Evolutionary conservation across 2,113 vertebrate genomes (phyloP).

Genomic region (Excalfactoria chinensis): DNA sequence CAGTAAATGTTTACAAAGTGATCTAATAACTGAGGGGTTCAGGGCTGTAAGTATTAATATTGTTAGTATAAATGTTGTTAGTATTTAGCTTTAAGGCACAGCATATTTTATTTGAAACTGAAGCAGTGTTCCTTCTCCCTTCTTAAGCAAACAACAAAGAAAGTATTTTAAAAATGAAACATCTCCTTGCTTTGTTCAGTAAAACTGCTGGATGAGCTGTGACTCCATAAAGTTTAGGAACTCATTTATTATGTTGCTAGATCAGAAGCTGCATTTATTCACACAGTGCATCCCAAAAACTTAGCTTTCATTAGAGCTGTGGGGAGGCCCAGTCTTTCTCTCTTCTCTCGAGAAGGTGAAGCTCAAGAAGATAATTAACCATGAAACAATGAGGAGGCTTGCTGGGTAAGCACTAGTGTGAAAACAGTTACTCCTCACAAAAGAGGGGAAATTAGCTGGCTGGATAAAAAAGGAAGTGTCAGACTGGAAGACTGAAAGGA

Average conservation of each 20-base stretch:
- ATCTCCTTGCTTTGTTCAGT: conserved; percentile 56
- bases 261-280: conserved; percentile 78
- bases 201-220: conserved; percentile 65
- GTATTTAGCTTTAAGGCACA: not conserved
- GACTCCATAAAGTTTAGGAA: conserved; percentile 80
- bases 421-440: conserved; percentile 87
- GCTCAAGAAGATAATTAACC: conserved; percentile 83
- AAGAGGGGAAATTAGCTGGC: conserved; percentile 86
- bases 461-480: conserved; percentile 84
- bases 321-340: conserved; percentile 66
- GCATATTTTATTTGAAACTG: not conserved
- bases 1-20: not conserved
- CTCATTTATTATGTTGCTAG: conserved; percentile 76
- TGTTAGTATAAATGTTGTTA: not conserved
- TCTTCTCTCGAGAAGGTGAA: conserved; percentile 77
- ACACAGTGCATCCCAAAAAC: conserved; percentile 74
- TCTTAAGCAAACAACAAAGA: conserved; percentile 21
- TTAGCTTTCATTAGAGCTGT: conserved; percentile 75
- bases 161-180: not conserved
- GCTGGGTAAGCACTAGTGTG: conserved; percentile 83
- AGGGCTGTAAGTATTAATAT: not conserved
- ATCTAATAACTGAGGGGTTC: not conserved
- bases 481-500: conserved; percentile 82
- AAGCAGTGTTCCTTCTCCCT: not conserved
- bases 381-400: conserved; percentile 83